Evolutionary conservation across 2,888 invertebrate genomes (phyloP).

Genomic region (Pristionchus japonicus): DNA sequence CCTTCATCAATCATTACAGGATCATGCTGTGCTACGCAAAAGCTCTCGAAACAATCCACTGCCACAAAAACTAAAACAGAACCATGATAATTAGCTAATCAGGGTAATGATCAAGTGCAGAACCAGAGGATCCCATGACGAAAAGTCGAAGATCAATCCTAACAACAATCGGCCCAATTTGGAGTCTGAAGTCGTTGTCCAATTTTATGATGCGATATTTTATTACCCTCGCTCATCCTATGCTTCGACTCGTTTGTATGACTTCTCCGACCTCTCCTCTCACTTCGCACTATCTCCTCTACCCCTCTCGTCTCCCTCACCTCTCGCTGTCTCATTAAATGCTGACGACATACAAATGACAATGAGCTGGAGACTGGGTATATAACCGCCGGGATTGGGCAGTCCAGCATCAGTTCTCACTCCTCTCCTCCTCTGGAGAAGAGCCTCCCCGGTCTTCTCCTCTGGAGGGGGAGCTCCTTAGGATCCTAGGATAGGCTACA

Average conservation of each 20-base stretch:
- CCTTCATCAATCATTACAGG: not conserved
- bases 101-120: not conserved
- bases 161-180: not conserved
- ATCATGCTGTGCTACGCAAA: not conserved
- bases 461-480: no score
- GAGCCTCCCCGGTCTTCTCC: not conserved
- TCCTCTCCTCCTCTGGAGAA: not conserved
- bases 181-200: slow-evolving; percentile 29
- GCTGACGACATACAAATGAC: not conserved
- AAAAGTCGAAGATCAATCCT: slow-evolving; percentile 23
- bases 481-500: no score
- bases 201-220: slow-evolving; percentile 37
- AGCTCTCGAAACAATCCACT: not conserved
- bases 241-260: not conserved
- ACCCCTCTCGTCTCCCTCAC: not conserved
- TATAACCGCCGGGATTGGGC: not conserved
- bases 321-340: not conserved
- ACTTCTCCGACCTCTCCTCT: not conserved
- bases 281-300: not conserved
- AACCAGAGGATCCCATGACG: not conserved
- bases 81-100: not conserved
- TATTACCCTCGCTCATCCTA: slow-evolving; percentile 14
- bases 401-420: not conserved
- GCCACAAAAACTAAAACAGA: not conserved
- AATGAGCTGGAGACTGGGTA: not conserved